Evolutionary conservation across 37 sponge, comb jelly and placozoan species (phyloP).

Genomic region (Chondrilla cf. caribensis): DNA sequence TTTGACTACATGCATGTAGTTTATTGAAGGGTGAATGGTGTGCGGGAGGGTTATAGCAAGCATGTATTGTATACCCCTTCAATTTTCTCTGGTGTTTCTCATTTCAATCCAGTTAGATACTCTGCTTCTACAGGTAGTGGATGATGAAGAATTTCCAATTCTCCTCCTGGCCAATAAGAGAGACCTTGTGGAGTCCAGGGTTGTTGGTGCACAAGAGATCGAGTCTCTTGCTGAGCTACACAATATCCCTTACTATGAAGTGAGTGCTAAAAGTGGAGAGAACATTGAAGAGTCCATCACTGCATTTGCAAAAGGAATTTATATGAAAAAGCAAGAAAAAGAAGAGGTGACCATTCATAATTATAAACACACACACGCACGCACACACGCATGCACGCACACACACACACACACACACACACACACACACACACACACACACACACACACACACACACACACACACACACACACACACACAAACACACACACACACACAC

Average conservation of each 20-base stretch:
- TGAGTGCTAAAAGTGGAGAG: constrained; percentile 6
- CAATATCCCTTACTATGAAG: constrained; percentile 10
- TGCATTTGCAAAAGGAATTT: neutral
- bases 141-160: too few relatives aligned
- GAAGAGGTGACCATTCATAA: too few relatives aligned
- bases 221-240: neutral
- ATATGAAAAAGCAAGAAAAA: neutral
- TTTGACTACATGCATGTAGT: too few relatives aligned
- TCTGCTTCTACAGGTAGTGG: too few relatives aligned
- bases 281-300: constrained; percentile 6
- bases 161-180: constrained; percentile 5
- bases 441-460: constrained; percentile 12
- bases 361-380: too few relatives aligned
- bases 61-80: too few relatives aligned
- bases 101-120: too few relatives aligned
- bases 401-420: neutral
- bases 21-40: too few relatives aligned
- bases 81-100: too few relatives aligned
- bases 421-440: neutral
- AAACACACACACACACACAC: constrained; percentile 16
- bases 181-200: neutral
- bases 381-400: neutral
- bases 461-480: constrained; percentile 29
- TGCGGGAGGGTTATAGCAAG: too few relatives aligned
- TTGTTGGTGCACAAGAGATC: neutral